A percentile compares a stretch with the other conserved stretches of the same genome.
Evolutionary conservation across 2,113 vertebrate species (phyloP).

Genomic region (Hippocampus barbouri): DNA sequence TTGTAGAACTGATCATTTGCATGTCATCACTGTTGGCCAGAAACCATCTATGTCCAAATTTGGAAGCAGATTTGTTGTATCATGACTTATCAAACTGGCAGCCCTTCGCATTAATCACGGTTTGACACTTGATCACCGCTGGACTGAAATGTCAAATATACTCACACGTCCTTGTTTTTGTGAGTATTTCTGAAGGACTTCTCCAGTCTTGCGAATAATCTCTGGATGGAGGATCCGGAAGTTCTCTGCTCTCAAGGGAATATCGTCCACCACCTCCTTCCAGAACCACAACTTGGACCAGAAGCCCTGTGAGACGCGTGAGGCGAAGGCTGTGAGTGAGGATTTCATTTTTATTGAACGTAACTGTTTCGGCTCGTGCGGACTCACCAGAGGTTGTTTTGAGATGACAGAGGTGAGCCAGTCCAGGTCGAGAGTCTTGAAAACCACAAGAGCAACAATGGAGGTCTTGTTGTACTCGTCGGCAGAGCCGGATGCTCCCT

Average conservation of each 20-base stretch:
- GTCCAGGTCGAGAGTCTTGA: constrained; percentile 74
- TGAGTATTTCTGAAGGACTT: constrained; percentile 57
- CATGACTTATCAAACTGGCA: too few species aligned
- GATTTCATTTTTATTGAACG: neutral
- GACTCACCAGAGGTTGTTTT: constrained; percentile 69
- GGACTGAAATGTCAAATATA: neutral
- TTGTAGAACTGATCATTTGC: too few species aligned
- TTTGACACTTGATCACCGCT: neutral
- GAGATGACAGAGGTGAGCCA: constrained; percentile 74
- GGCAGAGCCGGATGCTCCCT: constrained; percentile 65
- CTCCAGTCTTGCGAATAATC: constrained; percentile 66
- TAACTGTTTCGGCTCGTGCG: neutral
- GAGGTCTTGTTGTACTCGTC: constrained; percentile 65
- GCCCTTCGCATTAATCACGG: too few species aligned
- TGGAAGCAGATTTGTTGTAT: too few species aligned
- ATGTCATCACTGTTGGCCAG: too few species aligned
- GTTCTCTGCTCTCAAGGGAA: constrained; percentile 67
- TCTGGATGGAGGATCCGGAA: constrained; percentile 75
- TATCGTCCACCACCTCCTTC: constrained; percentile 72
- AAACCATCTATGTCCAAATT: too few species aligned
- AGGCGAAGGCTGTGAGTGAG: neutral
- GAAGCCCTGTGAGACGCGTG: constrained; percentile 58
- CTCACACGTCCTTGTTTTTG: constrained; percentile 59
- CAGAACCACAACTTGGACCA: constrained; percentile 82
- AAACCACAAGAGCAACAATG: constrained; percentile 69